Conservation (phyloP, 2,113 vertebrate genomes). For the Leptosomus discolor region DNA sequence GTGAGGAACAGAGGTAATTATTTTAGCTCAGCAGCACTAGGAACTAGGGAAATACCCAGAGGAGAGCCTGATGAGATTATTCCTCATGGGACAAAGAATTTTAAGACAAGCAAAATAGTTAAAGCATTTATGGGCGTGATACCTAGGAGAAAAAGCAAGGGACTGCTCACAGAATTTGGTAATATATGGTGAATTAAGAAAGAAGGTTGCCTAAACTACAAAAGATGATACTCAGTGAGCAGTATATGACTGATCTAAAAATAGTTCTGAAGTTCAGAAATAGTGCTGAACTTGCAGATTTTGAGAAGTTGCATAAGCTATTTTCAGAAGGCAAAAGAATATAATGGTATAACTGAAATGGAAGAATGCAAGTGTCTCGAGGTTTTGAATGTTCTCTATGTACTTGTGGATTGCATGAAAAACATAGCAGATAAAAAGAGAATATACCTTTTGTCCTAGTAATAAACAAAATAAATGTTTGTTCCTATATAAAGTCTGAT, state of each 20-base stretch:
- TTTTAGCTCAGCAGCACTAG: neutral
- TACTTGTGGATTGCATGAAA: neutral
- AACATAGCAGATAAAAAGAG: neutral
- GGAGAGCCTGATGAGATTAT: neutral
- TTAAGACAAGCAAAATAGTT: neutral
- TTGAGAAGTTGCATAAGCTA: neutral
- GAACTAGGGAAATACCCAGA: neutral
- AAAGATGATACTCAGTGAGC: neutral
- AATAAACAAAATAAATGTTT: neutral
- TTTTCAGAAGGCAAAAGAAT: neutral
- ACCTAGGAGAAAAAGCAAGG: neutral
- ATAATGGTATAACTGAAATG: neutral
- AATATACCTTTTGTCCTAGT: neutral
- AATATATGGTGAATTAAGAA: neutral
- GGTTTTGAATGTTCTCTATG: neutral
- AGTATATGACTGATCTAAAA: neutral
- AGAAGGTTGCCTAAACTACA: neutral
- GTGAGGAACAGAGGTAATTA: neutral
- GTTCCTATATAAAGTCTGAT: neutral
- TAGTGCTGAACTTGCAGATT: neutral
- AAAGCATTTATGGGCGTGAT: neutral
- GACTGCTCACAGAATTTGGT: neutral
- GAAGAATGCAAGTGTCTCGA: neutral
- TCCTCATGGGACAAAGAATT: neutral
- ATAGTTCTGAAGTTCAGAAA: neutral